These are phyloP conservation scores for Ursus arctos DNA, from an alignment of 2,113 vertebrate genomes.

Conservation along the genomic window DNA sequence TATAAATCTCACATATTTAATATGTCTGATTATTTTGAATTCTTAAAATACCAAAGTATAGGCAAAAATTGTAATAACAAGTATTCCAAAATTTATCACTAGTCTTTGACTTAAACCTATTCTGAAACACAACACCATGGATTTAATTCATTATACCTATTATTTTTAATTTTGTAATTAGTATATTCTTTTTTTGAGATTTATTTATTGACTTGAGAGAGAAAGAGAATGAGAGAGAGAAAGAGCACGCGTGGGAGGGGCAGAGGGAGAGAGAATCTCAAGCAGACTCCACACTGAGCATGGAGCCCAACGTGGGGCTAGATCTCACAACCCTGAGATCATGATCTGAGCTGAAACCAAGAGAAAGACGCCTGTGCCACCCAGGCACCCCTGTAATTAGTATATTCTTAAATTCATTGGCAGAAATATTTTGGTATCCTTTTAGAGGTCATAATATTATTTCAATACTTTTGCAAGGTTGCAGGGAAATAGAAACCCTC, in stretches of 20 bases:
- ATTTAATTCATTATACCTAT: not conserved
- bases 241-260: not conserved
- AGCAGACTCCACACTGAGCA: not conserved
- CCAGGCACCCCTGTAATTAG: not conserved
- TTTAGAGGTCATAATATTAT: not conserved
- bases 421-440: not conserved
- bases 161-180: not conserved
- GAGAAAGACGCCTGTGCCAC: not conserved
- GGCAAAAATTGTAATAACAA: not conserved
- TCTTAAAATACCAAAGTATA: not conserved
- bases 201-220: not conserved
- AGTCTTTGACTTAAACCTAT: not conserved
- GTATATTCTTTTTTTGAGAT: not conserved
- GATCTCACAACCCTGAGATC: not conserved
- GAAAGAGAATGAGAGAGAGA: not conserved
- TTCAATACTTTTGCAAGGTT: not conserved
- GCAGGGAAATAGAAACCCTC: not conserved
- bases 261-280: not conserved
- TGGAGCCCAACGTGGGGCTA: not conserved
- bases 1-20: not conserved
- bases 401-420: not conserved
- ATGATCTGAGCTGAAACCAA: not conserved
- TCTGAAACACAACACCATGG: not conserved
- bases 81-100: not conserved
- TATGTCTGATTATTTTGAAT: not conserved